Evolutionary conservation across 2,113 vertebrate genomes (phyloP).

Genomic region (Laticauda colubrina): DNA sequence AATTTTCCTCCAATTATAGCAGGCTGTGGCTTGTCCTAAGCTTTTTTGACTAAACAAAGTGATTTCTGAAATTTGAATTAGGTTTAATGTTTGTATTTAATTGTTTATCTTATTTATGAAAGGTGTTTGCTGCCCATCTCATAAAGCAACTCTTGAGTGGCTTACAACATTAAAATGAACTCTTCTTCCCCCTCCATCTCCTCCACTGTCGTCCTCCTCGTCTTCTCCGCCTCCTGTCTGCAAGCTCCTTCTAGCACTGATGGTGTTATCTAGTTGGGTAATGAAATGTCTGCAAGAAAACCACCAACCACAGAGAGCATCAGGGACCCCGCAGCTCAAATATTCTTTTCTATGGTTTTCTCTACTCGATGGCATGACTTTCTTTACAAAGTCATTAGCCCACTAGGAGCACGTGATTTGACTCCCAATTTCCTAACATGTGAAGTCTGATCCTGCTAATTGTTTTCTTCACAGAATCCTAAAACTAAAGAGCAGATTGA

Average conservation of each 20-base stretch:
- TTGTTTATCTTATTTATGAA: too few species aligned
- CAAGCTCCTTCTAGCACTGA: too few species aligned
- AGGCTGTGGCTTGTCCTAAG: not conserved
- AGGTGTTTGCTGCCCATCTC: too few species aligned
- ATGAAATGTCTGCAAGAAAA: not conserved
- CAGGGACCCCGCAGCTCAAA: not conserved
- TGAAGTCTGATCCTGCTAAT: accelerated
- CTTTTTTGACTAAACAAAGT: not conserved
- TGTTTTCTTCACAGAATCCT: constrained; percentile 73
- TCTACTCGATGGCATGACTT: not conserved
- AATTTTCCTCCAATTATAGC: not conserved
- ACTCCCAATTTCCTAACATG: too few species aligned
- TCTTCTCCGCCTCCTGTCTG: too few species aligned
- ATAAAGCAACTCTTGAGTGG: too few species aligned
- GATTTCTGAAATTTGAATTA: not conserved
- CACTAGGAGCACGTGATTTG: not conserved
- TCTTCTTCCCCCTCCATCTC: too few species aligned
- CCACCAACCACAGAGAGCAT: not conserved
- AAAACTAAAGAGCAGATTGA: constrained; percentile 84
- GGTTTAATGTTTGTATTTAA: too few species aligned
- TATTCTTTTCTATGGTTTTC: not conserved
- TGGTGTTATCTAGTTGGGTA: not conserved
- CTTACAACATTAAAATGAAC: too few species aligned
- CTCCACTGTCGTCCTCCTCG: too few species aligned
- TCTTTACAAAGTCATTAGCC: not conserved